Base-by-base conservation (phyloP, 2,113 vertebrate genomes). In the Eulemur macaco region DNA sequence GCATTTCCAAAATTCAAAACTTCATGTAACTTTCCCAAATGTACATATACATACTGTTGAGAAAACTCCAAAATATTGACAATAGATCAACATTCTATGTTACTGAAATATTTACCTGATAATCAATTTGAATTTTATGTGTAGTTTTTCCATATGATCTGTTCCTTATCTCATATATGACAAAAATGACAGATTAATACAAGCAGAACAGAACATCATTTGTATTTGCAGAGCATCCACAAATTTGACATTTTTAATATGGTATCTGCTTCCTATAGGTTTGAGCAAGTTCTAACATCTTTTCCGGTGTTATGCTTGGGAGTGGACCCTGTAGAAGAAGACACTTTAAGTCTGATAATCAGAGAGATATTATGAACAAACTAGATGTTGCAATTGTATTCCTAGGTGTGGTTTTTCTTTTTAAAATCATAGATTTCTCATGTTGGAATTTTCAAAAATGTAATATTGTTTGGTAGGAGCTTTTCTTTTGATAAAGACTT, bases 1-100 rank as follows among this genome's bases (percentile, higher is more conserved):
- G 29, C 18, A 78, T 37, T 63, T 82, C 34, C 29, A 71, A 25
- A 95, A 88, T 88, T 96, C 84, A 9, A 68, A 88, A 93, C 63
- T 56, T 81, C 4, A 85, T 29, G 3, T 85, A 80, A 54, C 9
- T 39, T 68, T 8, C 47, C 6, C 14, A 87, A 90, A 87, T 58
- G 6, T 23, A 21, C 54, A 29, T 45, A 90, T 17, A n/a, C 4
- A 31, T 7, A 31, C 23, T 73, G 42, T 66, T 66, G 42, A 37
- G 17, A 73, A 69, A 74, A 23, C 10, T 64, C 37, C 34, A 81
- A 27, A 60, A 54, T 91, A 74, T 1, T 71, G n/a, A 50, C 73
- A 77, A 54, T 5, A 27, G 54, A 63, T 47, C 2, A n/a, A 60
- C 4, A 8, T 74, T 64, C 12, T 90, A 12, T 17, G 8, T 63